Conservation (phyloP, 2,797 vertebrate species). For the Amblyraja radiata region DNA sequence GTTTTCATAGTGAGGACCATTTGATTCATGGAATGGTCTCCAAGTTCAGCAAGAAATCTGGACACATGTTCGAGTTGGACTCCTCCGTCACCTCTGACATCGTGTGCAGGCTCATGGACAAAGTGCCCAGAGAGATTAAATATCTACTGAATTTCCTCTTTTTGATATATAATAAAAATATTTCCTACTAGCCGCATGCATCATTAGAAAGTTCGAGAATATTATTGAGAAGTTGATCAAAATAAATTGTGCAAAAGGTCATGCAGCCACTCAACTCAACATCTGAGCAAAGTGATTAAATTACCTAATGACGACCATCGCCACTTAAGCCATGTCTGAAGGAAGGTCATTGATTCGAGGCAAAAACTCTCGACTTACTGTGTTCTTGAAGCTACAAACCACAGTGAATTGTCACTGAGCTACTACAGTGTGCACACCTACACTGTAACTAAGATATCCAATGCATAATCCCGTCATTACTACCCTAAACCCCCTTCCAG, state of each 20-base stretch:
- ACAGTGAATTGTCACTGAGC: not conserved
- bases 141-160: no score
- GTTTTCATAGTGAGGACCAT: not conserved
- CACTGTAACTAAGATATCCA: not conserved
- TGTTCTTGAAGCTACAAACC: not conserved
- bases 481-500: not conserved
- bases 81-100: not conserved
- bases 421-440: not conserved
- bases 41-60: not conserved
- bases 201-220: not conserved
- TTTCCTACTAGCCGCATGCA: not conserved
- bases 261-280: not conserved
- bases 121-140: no score
- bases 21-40: not conserved
- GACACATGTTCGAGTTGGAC: not conserved
- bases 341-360: not conserved
- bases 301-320: not conserved
- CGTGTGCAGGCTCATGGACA: not conserved
- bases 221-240: not conserved
- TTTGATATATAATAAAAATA: not conserved
- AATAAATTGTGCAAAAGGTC: not conserved
- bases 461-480: not conserved
- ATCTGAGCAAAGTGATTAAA: not conserved
- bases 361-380: not conserved
- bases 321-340: not conserved